Base-by-base conservation (phyloP, 2,888 invertebrate species). In the Cheilosia soror region DNA sequence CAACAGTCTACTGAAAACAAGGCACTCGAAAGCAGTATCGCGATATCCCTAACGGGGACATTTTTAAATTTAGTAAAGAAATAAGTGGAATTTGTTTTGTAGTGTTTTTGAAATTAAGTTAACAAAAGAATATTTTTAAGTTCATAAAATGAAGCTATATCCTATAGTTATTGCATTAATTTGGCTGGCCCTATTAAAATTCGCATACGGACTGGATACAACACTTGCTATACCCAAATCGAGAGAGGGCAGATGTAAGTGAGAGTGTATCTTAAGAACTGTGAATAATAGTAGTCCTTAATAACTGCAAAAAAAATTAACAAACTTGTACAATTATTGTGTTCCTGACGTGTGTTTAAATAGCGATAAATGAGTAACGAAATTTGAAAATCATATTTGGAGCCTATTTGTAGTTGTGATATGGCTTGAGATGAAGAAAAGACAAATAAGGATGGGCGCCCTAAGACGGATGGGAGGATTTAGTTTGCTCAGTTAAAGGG, bases 211-310 rank as follows among this genome's bases (percentile, higher is more conserved):
- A 49, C 51, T 44, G 9, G 44, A 84, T 40, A 58, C 44, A 5
- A 7, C 37, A 2, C 15, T 75, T 15, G 25, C 58, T 13, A 65
- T n/a, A 40, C 49, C 37, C 6, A 57, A 29, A 27, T 31, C 63
- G 0, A 63, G 83, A 7, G 57, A 37, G 9, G 83, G 83, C 15
- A 79, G n/a, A 84, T 79, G 83, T 84, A 75, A 84, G 83, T 83
- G 25, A 29, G 40, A 6, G 9, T 15, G 11, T 25, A 20, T 13
- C 27, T 4, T 29, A 29, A 44, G 29, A 15, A 27, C 4, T 27
- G 37, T 58, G 9, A 2, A 6, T 25, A 13, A 49, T 9, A 9
- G 7, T 25, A 49, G 25, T 51, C 11, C 25, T 11, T 20, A 7
- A 11, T 25, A 9, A 6, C 2, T 2, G 15, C 7, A 9, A 27